These are phyloP conservation scores for Gnatocerus cornutus DNA, from an alignment of 2,888 invertebrate genomes.

Conservation along the genomic window DNA sequence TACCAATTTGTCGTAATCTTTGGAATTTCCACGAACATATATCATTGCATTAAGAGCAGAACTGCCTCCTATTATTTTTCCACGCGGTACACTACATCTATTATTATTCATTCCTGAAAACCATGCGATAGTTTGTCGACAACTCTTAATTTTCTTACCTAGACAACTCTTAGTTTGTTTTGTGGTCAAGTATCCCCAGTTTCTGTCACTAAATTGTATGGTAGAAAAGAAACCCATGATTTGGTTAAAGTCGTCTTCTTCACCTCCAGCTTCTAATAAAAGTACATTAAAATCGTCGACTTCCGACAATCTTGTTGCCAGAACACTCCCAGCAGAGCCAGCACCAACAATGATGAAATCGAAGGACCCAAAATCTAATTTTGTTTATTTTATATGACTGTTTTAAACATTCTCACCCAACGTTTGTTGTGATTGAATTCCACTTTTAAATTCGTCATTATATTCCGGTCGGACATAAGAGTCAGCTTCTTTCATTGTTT, in stretches of 20 bases:
- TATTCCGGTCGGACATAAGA: neutral
- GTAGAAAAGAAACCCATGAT: slow-evolving; percentile 49
- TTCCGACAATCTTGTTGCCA: slow-evolving; percentile 55
- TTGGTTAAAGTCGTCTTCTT: slow-evolving; percentile 51
- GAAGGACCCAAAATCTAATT: slow-evolving; percentile 49
- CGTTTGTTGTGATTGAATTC: too few relatives aligned
- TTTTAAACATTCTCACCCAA: neutral
- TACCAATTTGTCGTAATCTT: too few relatives aligned
- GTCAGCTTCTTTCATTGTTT: neutral
- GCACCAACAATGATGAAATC: slow-evolving; percentile 57
- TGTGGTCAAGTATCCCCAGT: slow-evolving; percentile 56
- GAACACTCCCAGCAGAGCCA: slow-evolving; percentile 53
- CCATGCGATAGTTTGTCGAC: too few relatives aligned
- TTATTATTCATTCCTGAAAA: too few relatives aligned
- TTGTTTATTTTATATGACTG: neutral
- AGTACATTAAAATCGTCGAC: slow-evolving; percentile 51
- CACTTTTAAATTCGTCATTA: neutral
- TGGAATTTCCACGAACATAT: too few relatives aligned
- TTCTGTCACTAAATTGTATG: slow-evolving; percentile 44
- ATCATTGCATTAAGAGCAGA: too few relatives aligned
- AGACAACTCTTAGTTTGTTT: slow-evolving; percentile 52
- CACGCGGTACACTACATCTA: too few relatives aligned
- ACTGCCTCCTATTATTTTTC: too few relatives aligned
- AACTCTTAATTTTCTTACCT: too few relatives aligned
- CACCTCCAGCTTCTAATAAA: slow-evolving; percentile 56